These are phyloP conservation scores for Patella vulgata DNA, from an alignment of 1,140 invertebrate genomes.

Conservation along the genomic window DNA sequence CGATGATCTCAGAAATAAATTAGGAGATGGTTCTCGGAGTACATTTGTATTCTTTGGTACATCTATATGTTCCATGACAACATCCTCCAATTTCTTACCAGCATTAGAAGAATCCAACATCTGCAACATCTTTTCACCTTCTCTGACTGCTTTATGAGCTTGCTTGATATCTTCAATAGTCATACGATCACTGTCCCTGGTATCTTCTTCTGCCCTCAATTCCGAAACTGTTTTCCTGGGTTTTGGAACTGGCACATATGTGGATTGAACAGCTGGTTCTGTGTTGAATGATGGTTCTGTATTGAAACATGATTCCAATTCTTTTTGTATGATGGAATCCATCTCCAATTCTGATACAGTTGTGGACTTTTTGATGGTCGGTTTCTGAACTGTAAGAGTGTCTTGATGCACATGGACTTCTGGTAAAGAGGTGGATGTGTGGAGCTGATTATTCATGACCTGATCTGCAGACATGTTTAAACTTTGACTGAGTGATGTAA, in stretches of 20 bases:
- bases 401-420: conserved; percentile 18
- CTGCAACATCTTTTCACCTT: too few species aligned
- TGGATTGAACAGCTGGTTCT: conserved; percentile 22
- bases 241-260: conserved; percentile 21
- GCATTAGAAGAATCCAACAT: too few species aligned
- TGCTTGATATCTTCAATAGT: conserved; percentile 3
- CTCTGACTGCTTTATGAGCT: conserved; percentile 4
- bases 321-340: too few species aligned
- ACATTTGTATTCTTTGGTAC: too few species aligned
- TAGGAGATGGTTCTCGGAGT: too few species aligned
- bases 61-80: too few species aligned
- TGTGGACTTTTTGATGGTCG: conserved; percentile 35
- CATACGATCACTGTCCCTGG: neutral
- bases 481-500: conserved; percentile 2
- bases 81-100: too few species aligned
- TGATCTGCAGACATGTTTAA: neutral
- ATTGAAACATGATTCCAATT: too few species aligned
- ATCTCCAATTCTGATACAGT: conserved; percentile 34
- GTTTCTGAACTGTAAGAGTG: conserved; percentile 31
- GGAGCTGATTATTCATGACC: conserved; percentile 13
- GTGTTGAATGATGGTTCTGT: too few species aligned
- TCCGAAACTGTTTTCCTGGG: conserved; percentile 19
- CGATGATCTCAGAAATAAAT: too few species aligned
- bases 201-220: neutral
- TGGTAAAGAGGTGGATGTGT: conserved; percentile 28